Base-by-base conservation (phyloP, 2,888 invertebrate genomes). In the Mantis religiosa region DNA sequence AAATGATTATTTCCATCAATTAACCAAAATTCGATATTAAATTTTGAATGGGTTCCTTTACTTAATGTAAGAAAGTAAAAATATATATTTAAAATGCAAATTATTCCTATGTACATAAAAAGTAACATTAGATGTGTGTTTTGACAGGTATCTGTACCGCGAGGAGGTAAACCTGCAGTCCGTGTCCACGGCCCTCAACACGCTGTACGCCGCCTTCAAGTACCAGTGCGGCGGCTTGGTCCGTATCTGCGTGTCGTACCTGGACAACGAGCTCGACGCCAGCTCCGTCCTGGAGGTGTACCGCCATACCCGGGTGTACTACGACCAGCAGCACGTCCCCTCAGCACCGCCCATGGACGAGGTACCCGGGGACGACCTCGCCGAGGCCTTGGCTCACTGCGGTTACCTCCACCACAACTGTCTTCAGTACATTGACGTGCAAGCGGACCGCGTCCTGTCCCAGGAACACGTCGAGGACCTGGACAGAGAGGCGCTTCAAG, bases 131-230 rank as follows among this genome's bases (percentile, higher is more conserved):
- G 6, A 41, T 91, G 90, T 71, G 54, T 71, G 54, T 71, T 20
- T n/a, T 71, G 20, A 82, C 92, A 95, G 96, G 90, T 96, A 95
- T 92, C 94, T 96, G 90, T 96, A 96, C 92, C 95, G 95, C 87
- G 95, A 96, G 90, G 94, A 95, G 4, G 94, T 95, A 20, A 93
- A 94, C 87, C 94, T 96, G 85, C 95, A 95, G 91, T 95, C 95
- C 0, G 95, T 96, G 15, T 93, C 93, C 25, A 96, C 96, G 1
- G 96, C 97, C 9, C 94, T 97, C 34, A 94, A 95, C 82, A 95
- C 97, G 0, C 94, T 97, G 41, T 95, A 96, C 90, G 96, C 96
- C 2, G 96, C 97, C 30, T 96, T 97, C 92, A 96, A 96, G 92
- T 96, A 97, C 92, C 94, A 96, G 85, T 96, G 97, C 91, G 94